A percentile compares a stretch with the other conserved stretches of the same genome.
These are phyloP conservation scores for Drosophila ficusphila DNA, from an alignment of 1,140 invertebrate genomes.

Conservation along the genomic window DNA sequence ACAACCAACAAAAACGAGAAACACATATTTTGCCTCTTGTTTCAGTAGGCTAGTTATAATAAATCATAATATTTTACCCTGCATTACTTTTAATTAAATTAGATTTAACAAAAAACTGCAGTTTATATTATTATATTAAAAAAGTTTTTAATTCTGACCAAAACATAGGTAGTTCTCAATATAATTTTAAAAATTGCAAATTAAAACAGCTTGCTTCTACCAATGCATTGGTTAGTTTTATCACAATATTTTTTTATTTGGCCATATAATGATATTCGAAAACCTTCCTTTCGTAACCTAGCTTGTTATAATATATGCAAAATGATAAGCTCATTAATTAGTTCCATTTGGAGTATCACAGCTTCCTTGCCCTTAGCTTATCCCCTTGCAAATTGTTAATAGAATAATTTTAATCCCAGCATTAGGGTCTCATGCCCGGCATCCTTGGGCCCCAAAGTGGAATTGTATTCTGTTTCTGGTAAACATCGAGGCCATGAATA, in stretches of 20 bases:
- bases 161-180: no score
- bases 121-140: no score
- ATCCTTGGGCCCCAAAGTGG: not conserved
- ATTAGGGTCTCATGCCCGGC: not conserved
- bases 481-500: conserved; percentile 20
- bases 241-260: no score
- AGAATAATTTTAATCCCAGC: conserved; percentile 40
- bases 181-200: no score
- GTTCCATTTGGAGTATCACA: not conserved
- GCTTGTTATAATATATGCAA: not conserved
- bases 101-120: not conserved
- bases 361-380: conserved; percentile 1
- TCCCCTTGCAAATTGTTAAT: conserved; percentile 32
- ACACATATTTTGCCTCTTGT: not conserved
- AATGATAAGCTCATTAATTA: not conserved
- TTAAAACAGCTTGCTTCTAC: no score
- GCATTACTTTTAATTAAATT: not conserved
- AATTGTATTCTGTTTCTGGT: conserved; percentile 11
- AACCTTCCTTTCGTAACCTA: no score
- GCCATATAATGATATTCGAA: no score
- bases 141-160: no score
- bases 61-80: not conserved
- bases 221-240: no score
- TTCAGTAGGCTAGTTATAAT: conserved; percentile 1
- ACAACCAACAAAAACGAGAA: not conserved